phyloP scores from a whole-genome alignment of 2,113 vertebrate genomes.

The Eptatretus burgeri region DNA sequence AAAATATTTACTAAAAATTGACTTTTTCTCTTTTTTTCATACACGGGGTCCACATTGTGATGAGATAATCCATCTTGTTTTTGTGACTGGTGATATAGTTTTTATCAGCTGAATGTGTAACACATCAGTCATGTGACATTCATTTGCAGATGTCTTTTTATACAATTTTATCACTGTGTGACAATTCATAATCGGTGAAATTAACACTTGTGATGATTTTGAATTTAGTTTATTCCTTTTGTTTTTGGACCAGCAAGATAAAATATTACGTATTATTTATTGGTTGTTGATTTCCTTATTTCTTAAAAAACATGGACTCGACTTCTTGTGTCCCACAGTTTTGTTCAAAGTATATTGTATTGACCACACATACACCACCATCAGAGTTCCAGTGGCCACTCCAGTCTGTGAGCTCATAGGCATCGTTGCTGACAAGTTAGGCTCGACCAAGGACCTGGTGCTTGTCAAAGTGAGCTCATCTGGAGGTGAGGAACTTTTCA shows the following conservation, averaged over 20 bases:
- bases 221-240: background rate
- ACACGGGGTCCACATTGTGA: no score
- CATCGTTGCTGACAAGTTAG: conserved; percentile 63
- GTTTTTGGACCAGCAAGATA: background rate
- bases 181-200: background rate
- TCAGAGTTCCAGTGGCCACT: conserved; percentile 42
- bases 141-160: no score
- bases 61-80: no score
- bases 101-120: no score
- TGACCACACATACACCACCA: conserved; percentile 88
- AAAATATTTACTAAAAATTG: no score
- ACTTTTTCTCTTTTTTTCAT: no score
- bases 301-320: background rate
- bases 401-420: conserved; percentile 57
- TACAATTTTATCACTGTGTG: no score
- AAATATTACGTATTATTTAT: no score
- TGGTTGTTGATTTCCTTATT: fast-evolving
- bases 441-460: conserved; percentile 53
- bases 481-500: conserved; percentile 32
- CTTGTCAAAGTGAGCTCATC: conserved; percentile 66
- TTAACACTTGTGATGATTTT: background rate
- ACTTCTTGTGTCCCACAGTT: conserved; percentile 22
- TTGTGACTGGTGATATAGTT: no score
- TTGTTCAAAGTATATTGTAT: conserved; percentile 81
- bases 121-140: no score